phyloP scores from a whole-genome alignment of 1,140 invertebrate genomes.

The Ruditapes philippinarum region DNA sequence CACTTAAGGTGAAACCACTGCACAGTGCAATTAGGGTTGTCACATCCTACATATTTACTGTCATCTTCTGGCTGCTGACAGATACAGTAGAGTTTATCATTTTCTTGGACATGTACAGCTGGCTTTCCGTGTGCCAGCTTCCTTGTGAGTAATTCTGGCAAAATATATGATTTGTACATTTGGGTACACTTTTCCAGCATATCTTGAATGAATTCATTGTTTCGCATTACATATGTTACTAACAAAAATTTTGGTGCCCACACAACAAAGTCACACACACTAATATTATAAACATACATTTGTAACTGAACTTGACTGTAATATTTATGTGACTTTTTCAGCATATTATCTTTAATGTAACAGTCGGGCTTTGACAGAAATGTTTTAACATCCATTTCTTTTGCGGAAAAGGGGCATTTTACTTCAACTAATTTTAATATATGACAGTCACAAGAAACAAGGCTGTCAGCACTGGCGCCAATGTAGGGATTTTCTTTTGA shows the following conservation, averaged over 20 bases:
- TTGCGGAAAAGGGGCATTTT: conserved; percentile 37
- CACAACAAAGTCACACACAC: conserved; percentile 41
- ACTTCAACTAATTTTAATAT: conserved; percentile 22
- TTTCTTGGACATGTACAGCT: neutral
- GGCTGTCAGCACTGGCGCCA: conserved; percentile 22
- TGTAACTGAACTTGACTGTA: conserved; percentile 59
- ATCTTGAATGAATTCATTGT: neutral
- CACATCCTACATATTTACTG: neutral
- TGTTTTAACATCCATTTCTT: neutral
- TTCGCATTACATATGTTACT: neutral
- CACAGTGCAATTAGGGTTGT: neutral
- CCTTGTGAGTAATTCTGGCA: neutral
- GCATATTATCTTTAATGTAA: neutral
- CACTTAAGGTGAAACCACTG: neutral
- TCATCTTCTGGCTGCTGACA: neutral
- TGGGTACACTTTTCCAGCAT: neutral
- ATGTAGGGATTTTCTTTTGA: neutral
- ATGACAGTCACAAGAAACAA: conserved; percentile 46
- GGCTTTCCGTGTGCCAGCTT: neutral
- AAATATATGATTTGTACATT: neutral
- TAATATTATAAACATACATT: conserved; percentile 46
- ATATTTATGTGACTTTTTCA: conserved; percentile 44
- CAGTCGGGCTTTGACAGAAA: neutral
- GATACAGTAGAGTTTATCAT: neutral
- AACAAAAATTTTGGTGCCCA: neutral